Percentiles rank a stretch among this genome's conserved stretches.
Conservation (phyloP, 2,113 vertebrate genomes). For the Anarrhichthys ocellatus region DNA sequence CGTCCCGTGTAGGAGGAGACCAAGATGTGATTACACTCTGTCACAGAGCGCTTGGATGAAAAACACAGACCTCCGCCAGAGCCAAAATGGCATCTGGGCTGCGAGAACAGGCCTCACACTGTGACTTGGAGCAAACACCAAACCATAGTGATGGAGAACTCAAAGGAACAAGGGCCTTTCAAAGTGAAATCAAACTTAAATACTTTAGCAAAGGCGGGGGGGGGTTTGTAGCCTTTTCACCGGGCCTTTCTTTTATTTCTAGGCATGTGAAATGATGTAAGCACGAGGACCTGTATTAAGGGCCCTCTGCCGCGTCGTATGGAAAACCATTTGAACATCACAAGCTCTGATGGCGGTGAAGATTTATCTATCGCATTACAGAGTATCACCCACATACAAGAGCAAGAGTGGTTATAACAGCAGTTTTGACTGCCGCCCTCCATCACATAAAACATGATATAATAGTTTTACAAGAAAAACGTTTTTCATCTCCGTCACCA, state of each 20-base stretch:
- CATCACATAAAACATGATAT: not conserved
- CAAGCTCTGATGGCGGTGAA: not conserved
- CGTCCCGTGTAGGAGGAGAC: conserved; percentile 64
- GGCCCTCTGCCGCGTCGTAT: not conserved
- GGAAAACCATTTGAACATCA: not conserved
- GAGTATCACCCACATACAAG: not conserved
- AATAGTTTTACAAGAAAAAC: not conserved
- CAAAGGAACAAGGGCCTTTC: conserved; percentile 2
- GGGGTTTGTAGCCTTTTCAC: not conserved
- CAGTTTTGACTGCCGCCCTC: not conserved
- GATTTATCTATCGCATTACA: not conserved
- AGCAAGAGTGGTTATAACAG: not conserved
- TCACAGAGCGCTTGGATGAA: conserved; percentile 70
- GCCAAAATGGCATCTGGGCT: conserved; percentile 73
- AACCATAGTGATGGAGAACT: conserved; percentile 33
- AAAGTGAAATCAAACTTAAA: conserved; percentile 31
- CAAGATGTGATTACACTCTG: conserved; percentile 74
- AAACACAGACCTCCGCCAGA: conserved; percentile 66
- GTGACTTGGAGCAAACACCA: conserved; percentile 36
- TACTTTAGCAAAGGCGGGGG: not conserved
- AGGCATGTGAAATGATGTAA: not conserved
- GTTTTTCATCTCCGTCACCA: not conserved
- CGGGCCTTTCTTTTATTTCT: not conserved
- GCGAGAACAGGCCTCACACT: conserved; percentile 51
- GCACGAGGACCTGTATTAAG: not conserved